These are phyloP conservation scores for Ranitomeya imitator DNA, from an alignment of 2,113 vertebrate species.

Conservation along the genomic window DNA sequence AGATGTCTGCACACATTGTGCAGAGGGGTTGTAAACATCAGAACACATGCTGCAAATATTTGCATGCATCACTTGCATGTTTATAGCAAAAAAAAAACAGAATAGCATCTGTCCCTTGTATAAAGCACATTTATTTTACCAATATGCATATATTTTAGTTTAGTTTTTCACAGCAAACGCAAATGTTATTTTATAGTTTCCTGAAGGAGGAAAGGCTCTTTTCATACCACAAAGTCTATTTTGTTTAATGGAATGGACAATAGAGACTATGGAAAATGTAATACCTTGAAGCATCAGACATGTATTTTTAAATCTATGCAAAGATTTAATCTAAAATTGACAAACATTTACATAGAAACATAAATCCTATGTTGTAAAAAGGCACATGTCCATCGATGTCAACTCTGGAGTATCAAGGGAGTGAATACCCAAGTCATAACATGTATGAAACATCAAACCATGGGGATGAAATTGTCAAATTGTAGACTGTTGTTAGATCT, in stretches of 20 bases:
- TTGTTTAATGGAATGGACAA: not conserved
- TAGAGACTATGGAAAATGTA: not conserved
- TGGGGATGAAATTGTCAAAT: too few relatives aligned
- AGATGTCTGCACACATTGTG: constrained; percentile 41
- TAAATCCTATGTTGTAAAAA: too few relatives aligned
- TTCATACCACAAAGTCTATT: not conserved
- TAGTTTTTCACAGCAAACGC: not conserved
- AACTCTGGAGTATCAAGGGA: too few relatives aligned
- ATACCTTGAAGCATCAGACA: not conserved
- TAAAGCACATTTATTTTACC: constrained; percentile 18
- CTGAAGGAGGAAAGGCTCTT: not conserved
- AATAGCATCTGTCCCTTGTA: constrained; percentile 21
- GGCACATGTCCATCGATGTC: too few relatives aligned
- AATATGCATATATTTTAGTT: not conserved
- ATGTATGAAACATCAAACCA: too few relatives aligned
- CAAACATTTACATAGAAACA: not conserved
- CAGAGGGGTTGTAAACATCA: constrained; percentile 37
- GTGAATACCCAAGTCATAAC: too few relatives aligned
- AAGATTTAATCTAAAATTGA: not conserved
- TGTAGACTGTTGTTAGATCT: too few relatives aligned
- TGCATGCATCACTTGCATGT: constrained; percentile 37
- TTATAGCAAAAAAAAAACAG: constrained; percentile 24
- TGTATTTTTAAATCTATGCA: not conserved
- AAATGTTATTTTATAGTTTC: constrained; percentile 10
- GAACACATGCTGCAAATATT: constrained; percentile 38